Conservation (phyloP, 2,888 invertebrate genomes). For the Caenorhabditis macrosperma region DNA sequence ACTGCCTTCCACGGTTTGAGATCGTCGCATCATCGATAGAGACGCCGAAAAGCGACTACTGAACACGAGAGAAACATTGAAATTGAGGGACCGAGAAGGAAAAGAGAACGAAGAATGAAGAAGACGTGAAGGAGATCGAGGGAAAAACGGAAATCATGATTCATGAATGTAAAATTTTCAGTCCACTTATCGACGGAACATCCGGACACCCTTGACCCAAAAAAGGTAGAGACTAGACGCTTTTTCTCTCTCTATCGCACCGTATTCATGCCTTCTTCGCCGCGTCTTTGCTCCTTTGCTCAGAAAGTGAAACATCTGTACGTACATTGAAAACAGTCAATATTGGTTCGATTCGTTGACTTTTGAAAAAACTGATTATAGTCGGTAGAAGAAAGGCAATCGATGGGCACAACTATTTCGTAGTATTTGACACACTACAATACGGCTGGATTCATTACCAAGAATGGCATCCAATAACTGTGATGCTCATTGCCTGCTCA, state of each 20-base stretch:
- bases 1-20: constrained; percentile 65
- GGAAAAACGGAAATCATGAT: neutral
- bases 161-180: no score
- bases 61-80: constrained; percentile 14
- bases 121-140: constrained; percentile 13
- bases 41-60: neutral
- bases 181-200: no score
- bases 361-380: constrained; percentile 20
- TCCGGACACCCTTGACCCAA: neutral
- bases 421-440: no score
- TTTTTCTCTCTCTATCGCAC: no score
- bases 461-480: no score
- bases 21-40: constrained; percentile 59
- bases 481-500: neutral
- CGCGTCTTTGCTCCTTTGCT: no score
- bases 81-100: constrained; percentile 1
- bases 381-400: neutral
- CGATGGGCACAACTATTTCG: no score
- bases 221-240: no score
- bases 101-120: neutral
- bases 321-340: constrained; percentile 25
- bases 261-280: no score
- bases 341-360: constrained; percentile 32
- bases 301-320: neutral
- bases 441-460: no score